phyloP scores from a whole-genome alignment of 2,888 invertebrate species.

The Phyllotreta striolata region DNA sequence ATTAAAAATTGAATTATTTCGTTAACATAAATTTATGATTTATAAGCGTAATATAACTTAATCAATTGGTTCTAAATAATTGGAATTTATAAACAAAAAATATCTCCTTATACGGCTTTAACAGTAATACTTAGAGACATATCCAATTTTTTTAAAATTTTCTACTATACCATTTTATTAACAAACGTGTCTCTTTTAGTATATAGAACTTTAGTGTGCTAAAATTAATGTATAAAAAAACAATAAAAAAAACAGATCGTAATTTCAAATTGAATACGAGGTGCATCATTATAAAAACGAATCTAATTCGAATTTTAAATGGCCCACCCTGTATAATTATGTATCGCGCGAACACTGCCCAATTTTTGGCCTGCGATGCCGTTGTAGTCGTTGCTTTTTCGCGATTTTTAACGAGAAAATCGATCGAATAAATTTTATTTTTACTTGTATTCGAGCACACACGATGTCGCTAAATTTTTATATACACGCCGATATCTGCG shows the following conservation, averaged over 20 bases:
- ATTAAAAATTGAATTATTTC: background rate
- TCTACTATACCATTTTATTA: background rate
- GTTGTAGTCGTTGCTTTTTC: conserved; percentile 41
- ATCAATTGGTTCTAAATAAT: background rate
- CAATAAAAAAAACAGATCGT: conserved; percentile 5
- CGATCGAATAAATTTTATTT: too few relatives aligned
- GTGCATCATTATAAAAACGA: background rate
- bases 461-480: too few relatives aligned
- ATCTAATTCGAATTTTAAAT: background rate
- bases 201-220: background rate
- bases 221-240: background rate
- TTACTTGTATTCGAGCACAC: conserved; percentile 8
- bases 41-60: background rate
- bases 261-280: conserved; percentile 15
- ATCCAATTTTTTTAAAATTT: conserved; percentile 21
- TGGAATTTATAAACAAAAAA: background rate
- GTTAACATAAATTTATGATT: background rate
- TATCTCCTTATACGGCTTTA: conserved; percentile 13
- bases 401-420: conserved; percentile 11
- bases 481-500: too few relatives aligned
- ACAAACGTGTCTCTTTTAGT: background rate
- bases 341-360: conserved; percentile 46
- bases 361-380: conserved; percentile 44
- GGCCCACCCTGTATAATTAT: conserved; percentile 19
- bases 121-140: conserved; percentile 26